A percentile compares a stretch with the other conserved stretches of the same genome.
Conservation (phyloP, 2,797 vertebrate species). For the Chloroceryle inda region DNA sequence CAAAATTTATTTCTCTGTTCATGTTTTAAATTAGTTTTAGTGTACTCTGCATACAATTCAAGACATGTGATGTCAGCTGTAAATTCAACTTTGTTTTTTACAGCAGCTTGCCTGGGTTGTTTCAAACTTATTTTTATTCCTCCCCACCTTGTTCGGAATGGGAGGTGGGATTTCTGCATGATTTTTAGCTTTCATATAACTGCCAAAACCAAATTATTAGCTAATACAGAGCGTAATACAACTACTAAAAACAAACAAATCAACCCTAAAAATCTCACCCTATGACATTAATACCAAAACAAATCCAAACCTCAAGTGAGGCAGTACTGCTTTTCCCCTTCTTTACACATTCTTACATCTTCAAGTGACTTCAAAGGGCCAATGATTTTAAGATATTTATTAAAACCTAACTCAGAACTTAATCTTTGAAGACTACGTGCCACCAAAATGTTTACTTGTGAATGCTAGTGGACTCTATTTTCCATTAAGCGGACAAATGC, state of each 20-base stretch:
- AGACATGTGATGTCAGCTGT: not conserved
- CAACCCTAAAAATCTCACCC: not conserved
- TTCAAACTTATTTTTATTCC: not conserved
- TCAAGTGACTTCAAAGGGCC: not conserved
- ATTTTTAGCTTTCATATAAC: not conserved
- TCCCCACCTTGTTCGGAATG: not conserved
- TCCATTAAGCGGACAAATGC: not conserved
- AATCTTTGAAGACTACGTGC: not conserved
- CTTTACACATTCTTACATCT: not conserved
- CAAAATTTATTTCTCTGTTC: not conserved
- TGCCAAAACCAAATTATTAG: not conserved
- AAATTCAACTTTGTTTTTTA: not conserved
- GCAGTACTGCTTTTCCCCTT: not conserved
- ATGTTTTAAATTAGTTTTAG: not conserved
- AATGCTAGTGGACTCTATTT: not conserved
- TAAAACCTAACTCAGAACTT: not conserved
- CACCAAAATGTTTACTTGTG: not conserved
- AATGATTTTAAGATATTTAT: not conserved
- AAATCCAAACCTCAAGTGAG: not conserved
- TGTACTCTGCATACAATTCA: rapidly evolving
- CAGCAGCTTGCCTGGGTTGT: not conserved
- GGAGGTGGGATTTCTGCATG: not conserved
- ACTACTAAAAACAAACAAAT: not conserved
- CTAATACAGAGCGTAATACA: not conserved
- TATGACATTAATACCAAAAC: not conserved